Evolutionary conservation across 2,797 vertebrate genomes (phyloP).

Genomic region (Scolopax rusticola): DNA sequence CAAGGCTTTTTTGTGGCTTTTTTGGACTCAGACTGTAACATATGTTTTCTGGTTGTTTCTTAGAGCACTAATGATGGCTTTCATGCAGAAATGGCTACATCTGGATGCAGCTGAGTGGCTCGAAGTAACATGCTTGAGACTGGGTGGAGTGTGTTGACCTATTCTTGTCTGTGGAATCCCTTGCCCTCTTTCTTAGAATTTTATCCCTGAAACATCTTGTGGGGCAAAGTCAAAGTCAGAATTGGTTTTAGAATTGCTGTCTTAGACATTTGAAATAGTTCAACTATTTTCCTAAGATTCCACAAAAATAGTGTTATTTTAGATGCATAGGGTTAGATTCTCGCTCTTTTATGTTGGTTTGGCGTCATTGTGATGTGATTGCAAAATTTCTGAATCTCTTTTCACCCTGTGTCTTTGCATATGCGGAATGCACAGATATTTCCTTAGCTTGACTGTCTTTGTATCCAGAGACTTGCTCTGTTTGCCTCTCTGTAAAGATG

Average conservation of each 20-base stretch:
- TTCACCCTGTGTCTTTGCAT: neutral
- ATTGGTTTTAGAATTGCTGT: neutral
- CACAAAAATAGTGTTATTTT: neutral
- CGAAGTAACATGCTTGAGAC: neutral
- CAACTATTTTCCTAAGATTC: neutral
- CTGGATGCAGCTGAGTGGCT: constrained; percentile 9
- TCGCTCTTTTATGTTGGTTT: neutral
- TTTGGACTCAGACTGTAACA: neutral
- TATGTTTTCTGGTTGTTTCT: constrained; percentile 19
- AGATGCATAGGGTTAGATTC: neutral
- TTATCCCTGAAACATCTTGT: neutral
- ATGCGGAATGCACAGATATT: neutral
- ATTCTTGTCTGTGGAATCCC: neutral
- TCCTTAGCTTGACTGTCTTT: neutral
- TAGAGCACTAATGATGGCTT: neutral
- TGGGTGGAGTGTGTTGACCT: constrained; percentile 52
- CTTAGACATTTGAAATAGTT: neutral
- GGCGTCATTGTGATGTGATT: neutral
- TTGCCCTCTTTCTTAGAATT: neutral
- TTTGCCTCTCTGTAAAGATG: neutral
- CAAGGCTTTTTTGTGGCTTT: neutral
- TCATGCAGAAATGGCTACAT: constrained; percentile 33
- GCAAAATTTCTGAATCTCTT: neutral
- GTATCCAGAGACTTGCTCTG: neutral
- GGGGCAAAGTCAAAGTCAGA: neutral